Evolutionary conservation across 2,888 invertebrate species (phyloP), one percentile per base, ranked within the genome.

Genomic region (Acrobeloides nanus): DNA sequence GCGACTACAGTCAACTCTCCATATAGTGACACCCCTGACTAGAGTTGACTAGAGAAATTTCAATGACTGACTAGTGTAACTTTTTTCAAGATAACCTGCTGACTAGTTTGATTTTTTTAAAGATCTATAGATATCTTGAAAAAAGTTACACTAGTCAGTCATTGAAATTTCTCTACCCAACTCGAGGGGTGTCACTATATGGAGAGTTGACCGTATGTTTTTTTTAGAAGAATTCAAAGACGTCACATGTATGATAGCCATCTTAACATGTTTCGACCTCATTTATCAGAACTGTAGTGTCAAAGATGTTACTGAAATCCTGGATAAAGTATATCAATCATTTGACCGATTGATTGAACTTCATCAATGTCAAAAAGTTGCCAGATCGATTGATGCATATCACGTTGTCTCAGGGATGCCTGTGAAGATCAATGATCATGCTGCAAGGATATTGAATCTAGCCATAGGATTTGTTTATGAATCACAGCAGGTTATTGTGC

Each of bases 231-330:
- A 62, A 38, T 64, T 65, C 59, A 52, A 62, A 10, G 65, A 65
- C 18, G 68, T 65, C 17, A 70, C 74, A 3, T 72, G 74, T 25
- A 57, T 75, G 15, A 71, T 73, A 57, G 65, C 73, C n/a, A 76
- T 76, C 52, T 68, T 76, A 6, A 74, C 75, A 29, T 70, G 71
- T 18, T 75, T 76, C 52, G 68, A 72, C 48, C 64, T 69, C 23
- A 75, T 75, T 29, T 66, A 69, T 7, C 59, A 69, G 15, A 61
- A 70, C 10, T 72, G 73, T 47, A 49, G 58, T 8, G 69, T 74
- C 2, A 47, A 64, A 34, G 62, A 74, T 38, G 64, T 77, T 18
- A 72, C 76, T n/a, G 53, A 53, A 34, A 57, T 76, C 47, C 64
- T 77, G 32, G 74, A 75, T 48, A 66, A 68, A 26, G 60, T 77